phyloP scores from a whole-genome alignment of 64 coral and sea anemone genomes.

The Acropora tenuis region DNA sequence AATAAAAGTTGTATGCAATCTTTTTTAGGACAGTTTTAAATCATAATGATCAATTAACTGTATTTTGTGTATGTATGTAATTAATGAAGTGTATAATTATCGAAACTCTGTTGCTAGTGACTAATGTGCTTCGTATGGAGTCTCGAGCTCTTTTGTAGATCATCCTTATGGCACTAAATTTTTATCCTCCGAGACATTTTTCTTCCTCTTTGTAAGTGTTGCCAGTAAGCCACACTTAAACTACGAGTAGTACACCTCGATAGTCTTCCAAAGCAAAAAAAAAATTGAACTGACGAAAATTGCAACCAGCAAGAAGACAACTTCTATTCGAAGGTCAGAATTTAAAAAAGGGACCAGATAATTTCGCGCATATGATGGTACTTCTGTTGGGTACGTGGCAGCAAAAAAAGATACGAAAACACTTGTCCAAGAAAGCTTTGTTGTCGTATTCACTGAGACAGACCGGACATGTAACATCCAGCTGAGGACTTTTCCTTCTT shows the following conservation, averaged over 20 bases:
- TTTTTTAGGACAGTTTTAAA: too few relatives aligned
- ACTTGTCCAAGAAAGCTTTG: conserved; percentile 89
- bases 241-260: background rate
- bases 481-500: conserved; percentile 39
- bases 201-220: background rate
- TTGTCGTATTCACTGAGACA: conserved; percentile 92
- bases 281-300: too few relatives aligned
- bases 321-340: too few relatives aligned
- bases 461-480: conserved; percentile 74
- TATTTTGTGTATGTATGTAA: too few relatives aligned
- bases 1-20: background rate
- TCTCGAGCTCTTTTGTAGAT: background rate
- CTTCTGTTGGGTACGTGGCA: too few relatives aligned
- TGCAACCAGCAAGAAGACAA: too few relatives aligned
- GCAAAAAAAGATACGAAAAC: conserved; percentile 93
- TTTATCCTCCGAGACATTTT: background rate
- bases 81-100: too few relatives aligned
- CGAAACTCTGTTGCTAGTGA: too few relatives aligned
- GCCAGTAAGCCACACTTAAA: background rate
- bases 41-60: too few relatives aligned
- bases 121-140: too few relatives aligned
- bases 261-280: too few relatives aligned
- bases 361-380: background rate
- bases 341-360: background rate
- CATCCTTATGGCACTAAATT: background rate